Evolutionary conservation across 2,797 vertebrate species (phyloP).

Genomic region (Telmatherina bonti): DNA sequence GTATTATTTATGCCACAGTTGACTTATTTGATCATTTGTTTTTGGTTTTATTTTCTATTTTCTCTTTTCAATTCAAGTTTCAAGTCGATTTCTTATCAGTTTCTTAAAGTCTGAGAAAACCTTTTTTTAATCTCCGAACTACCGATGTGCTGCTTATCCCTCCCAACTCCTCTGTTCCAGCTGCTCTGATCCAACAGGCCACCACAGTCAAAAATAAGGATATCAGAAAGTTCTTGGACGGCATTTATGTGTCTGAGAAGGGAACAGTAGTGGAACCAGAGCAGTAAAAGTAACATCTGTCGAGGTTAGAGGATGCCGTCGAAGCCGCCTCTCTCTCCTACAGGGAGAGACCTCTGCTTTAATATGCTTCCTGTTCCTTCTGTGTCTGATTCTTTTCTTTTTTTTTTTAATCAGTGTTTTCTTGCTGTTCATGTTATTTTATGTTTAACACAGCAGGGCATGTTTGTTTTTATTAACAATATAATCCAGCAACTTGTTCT

Average conservation of each 20-base stretch:
- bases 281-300: constrained; percentile 80
- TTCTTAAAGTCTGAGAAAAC: not conserved
- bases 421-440: not conserved
- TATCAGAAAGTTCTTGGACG: constrained; percentile 99
- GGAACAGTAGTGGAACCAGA: constrained; percentile 91
- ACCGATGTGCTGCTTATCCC: constrained; percentile 48
- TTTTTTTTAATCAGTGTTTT: not conserved
- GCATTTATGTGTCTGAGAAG: constrained; percentile 99
- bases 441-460: not conserved
- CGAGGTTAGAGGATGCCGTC: constrained; percentile 77
- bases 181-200: constrained; percentile 98
- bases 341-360: constrained; percentile 3
- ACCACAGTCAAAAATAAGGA: constrained; percentile 99
- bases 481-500: not conserved
- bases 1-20: too few species aligned
- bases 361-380: not conserved
- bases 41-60: too few species aligned
- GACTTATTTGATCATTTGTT: too few species aligned
- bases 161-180: constrained; percentile 80
- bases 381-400: not conserved
- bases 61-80: too few species aligned
- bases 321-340: not conserved
- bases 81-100: too few species aligned
- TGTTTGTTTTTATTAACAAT: not conserved
- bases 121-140: not conserved